Evolutionary conservation across 2,113 vertebrate species (phyloP), one percentile per base, ranked within the genome.

Genomic region (Sphyrna mokarran): DNA sequence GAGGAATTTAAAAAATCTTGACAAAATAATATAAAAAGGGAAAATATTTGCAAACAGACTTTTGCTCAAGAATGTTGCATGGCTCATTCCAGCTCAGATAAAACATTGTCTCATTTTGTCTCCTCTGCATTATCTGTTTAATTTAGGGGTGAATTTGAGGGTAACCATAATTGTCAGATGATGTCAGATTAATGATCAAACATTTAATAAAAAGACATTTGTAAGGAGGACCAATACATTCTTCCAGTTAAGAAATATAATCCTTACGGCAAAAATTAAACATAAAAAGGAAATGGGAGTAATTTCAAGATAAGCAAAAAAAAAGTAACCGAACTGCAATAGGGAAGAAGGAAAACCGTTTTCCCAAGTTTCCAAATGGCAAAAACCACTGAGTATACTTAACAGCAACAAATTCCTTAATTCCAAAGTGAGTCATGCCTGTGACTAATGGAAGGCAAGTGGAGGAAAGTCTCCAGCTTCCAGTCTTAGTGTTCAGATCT

Each of bases 371-470:
- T 95, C 66, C 48, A 3, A 95, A 23, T 16, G 37, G 3, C 40
- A 70, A 22, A 70, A 22, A 48, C 54, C 68, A 54, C 40, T 23
- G 40, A 40, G 20, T 6, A 29, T 54, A 8, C 40, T 72, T 54
- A 95, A 54, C 69, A 95, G 69, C 68, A 70, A 95, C 22, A 95
- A 72, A 95, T 72, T 72, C 94, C 94, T 95, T 69, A 48, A 72
- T 72, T 95, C 43, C 23, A 18, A 29, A 48, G 8, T 43, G 66
- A 72, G 68, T 95, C 40, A 76, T 43, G 29, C 94, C 43, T 48
- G 94, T 37, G 72, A 72, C 94, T 70, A 40, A 95, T 54, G 40
- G 48, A 54, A 22, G 48, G 23, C 43, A 95, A 13, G 20, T 40
- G 66, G 66, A 29, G 68, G n/a, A 89, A 94, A 69, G 37, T 20